Evolutionary conservation across 1,140 invertebrate species (phyloP).

Genomic region (Pollicipes pollicipes): DNA sequence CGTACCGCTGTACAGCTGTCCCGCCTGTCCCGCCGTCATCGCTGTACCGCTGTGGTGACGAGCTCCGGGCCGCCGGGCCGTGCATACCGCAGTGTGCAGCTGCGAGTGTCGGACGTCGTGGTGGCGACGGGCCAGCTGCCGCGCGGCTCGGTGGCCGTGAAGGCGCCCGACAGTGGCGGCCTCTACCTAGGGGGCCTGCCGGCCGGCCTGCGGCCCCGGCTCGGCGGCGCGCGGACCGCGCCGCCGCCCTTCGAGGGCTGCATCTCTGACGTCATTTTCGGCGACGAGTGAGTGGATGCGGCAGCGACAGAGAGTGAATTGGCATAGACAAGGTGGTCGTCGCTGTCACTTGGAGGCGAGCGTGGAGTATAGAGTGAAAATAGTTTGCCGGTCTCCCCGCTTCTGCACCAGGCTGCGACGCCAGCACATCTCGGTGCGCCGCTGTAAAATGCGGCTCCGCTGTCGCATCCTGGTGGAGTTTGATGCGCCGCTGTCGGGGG

Average conservation of each 20-base stretch:
- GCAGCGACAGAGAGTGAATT: not conserved
- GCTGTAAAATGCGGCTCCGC: slow-evolving; percentile 5
- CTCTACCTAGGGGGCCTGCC: slow-evolving; percentile 47
- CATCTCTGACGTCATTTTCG: slow-evolving; percentile 60
- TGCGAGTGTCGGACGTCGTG: slow-evolving; percentile 46
- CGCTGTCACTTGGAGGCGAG: no score
- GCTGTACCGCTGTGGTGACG: no score
- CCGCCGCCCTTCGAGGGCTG: slow-evolving; percentile 42
- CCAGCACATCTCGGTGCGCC: slow-evolving; percentile 3
- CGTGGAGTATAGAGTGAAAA: no score
- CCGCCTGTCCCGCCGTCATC: not conserved
- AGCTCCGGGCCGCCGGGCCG: no score
- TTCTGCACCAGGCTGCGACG: not conserved
- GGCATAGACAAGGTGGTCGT: not conserved
- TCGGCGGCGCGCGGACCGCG: slow-evolving; percentile 36
- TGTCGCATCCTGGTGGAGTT: slow-evolving; percentile 1
- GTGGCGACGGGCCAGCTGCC: slow-evolving; percentile 33
- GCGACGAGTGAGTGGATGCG: slow-evolving; percentile 48
- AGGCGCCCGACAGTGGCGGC: slow-evolving; percentile 29
- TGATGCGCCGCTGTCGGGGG: not conserved
- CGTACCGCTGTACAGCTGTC: not conserved
- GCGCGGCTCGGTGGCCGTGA: slow-evolving; percentile 28
- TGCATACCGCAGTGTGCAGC: slow-evolving; percentile 37
- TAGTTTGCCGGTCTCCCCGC: no score
- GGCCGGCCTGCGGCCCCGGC: slow-evolving; percentile 30